Base-by-base conservation (phyloP, 2,113 vertebrate species). In the Thomomys bottae region DNA sequence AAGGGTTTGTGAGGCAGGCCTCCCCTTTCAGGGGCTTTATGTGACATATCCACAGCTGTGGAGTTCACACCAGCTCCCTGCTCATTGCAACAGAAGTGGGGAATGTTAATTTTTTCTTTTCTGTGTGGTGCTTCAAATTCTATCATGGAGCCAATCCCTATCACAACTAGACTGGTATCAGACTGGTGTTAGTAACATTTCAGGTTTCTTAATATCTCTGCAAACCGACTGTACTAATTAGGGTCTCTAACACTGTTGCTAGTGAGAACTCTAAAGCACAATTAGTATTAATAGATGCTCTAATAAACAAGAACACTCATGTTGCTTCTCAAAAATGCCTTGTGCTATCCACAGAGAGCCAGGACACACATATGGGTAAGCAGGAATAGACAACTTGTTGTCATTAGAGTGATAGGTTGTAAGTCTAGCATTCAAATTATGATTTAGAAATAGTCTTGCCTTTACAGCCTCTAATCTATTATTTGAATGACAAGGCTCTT, bases 71-170 rank as follows among this genome's bases (percentile, higher is more conserved):
- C 8, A 9, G 24, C 70, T 54, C 45, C 34, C 45, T 34, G 42
- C 21, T 5, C 71, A 32, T 1, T 0, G 0, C 91, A 95, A 89
- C 0, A 3, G 80, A 67, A 95, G 93, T 93, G 40, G 84, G 86
- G 76, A 96, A 96, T 95, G 76, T n/a, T 94, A 87, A 85, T 96
- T 95, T 96, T 96, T 93, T 89, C 66, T 94, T 96, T 97, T 89
- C 75, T 87, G 2, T 12, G 0, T 59, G 36, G 82, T 11, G 32
- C 91, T 97, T 96, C 61, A 95, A 89, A 97, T 96, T 82, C 79
- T 95, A 91, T 88, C 57, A 79, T 91, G 81, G 92, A 94, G 61
- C 87, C 76, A 94, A 83, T 90, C 86, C 68, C 54, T 38, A 66
- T 61, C 64, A 28, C 71, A 96, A 72, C 49, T 12, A 26, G 73